Evolutionary conservation across 2,113 vertebrate species (phyloP), one percentile per base, ranked within the genome.

Genomic region (Sylvietta virens): DNA sequence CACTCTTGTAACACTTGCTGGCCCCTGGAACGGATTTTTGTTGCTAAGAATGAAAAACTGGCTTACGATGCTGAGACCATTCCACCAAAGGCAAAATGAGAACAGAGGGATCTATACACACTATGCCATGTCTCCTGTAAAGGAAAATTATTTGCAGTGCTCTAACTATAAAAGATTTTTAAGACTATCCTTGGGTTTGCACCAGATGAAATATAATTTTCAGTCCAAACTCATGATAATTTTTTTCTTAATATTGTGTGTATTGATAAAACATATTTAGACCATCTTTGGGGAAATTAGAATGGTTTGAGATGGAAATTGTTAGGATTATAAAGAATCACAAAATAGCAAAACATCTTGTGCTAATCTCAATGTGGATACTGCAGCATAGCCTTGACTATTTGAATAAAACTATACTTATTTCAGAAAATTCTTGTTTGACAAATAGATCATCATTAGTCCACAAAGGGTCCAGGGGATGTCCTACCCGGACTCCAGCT

Each of bases 11-110:
- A 14, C 10, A 14, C 16, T 37, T 64, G 12, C 66, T 76, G 35
- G 66, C 5, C 8, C 15, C 15, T 40, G 14, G 26, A 62, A 60
- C 0, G 3, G 15, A 50, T 54, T 81, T 69, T 54, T 58, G 13
- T 5, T 47, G 6, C 31, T 90, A 51, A 27, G 35, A 58, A 14
- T 42, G 15, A 60, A 72, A 79, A 89, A 2, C 2, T 47, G 35
- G 2, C 0, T 74, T 50, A 61, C 1, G 3, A 45, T 0, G 1
- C 10, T 73, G 35, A 76, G 19, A 33, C 5, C 9, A 11, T 57
- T 86, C 24, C 37, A 44, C 8, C 31, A 67, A 45, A 35, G 9
- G 15, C 21, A 37, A 24, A 50, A 70, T 0, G 1, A 73, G 65
- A 85, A 48, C 10, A 60, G 18, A 9, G 24, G 76, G 17, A 33